These are phyloP conservation scores for Hiodon tergisus DNA, from an alignment of 2,113 vertebrate species.

Conservation along the genomic window DNA sequence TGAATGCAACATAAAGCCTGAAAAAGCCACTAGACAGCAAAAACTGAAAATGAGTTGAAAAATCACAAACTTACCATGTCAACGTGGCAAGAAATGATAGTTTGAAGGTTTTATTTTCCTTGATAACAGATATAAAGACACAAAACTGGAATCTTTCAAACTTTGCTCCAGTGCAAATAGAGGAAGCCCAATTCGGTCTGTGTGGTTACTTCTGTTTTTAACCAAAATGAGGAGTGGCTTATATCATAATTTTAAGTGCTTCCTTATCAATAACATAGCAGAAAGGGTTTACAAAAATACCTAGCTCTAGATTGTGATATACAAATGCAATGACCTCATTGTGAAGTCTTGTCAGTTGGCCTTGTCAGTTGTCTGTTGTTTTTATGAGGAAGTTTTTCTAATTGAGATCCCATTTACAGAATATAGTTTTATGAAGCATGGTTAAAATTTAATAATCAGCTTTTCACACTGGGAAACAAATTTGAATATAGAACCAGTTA, in stretches of 20 bases:
- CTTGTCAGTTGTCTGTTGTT: not conserved
- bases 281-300: too few relatives aligned
- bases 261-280: too few relatives aligned
- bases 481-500: too few relatives aligned
- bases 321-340: too few relatives aligned
- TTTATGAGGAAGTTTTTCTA: constrained; percentile 28
- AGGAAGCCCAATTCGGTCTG: constrained; percentile 3
- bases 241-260: too few relatives aligned
- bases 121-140: not conserved
- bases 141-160: not conserved
- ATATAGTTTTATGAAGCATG: not conserved
- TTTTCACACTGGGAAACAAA: too few relatives aligned
- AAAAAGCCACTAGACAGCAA: too few relatives aligned
- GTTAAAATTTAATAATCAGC: too few relatives aligned
- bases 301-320: too few relatives aligned
- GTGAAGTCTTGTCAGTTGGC: too few relatives aligned
- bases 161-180: not conserved
- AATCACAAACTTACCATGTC: constrained; percentile 18
- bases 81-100: not conserved
- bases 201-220: not conserved
- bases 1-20: too few relatives aligned
- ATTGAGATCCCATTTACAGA: constrained; percentile 26
- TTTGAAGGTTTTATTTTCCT: not conserved
- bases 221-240: too few relatives aligned
- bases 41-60: not conserved